Evolutionary conservation across 2,797 vertebrate species (phyloP).

Genomic region (Naso thynnoides): DNA sequence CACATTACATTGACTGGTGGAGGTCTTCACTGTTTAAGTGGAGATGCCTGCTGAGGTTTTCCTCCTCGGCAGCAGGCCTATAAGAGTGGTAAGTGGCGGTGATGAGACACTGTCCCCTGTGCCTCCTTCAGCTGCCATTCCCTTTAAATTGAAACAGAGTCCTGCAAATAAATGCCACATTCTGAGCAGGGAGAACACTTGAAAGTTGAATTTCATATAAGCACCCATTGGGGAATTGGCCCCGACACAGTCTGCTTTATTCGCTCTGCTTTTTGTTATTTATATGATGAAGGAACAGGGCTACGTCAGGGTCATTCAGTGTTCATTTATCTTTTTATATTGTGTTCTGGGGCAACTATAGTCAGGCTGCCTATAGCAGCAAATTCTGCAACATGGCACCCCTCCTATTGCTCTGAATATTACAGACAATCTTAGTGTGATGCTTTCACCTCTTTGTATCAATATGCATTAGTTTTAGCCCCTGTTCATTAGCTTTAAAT

Average conservation of each 20-base stretch:
- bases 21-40: conserved; percentile 82
- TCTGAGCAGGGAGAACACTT: conserved; percentile 81
- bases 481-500: conserved; percentile 84
- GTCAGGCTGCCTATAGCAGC: conserved; percentile 46
- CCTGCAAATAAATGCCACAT: conserved; percentile 90
- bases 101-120: conserved; percentile 89
- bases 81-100: conserved; percentile 83
- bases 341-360: conserved; percentile 55
- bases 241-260: conserved; percentile 82
- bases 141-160: conserved; percentile 92
- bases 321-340: conserved; percentile 81
- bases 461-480: conserved; percentile 71
- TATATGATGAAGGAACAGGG: conserved; percentile 90
- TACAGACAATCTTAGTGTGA: conserved; percentile 50
- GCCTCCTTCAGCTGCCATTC: conserved; percentile 92
- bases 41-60: conserved; percentile 79
- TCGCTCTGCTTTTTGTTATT: conserved; percentile 87
- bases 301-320: conserved; percentile 79
- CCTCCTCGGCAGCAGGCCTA: conserved; percentile 76
- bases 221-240: conserved; percentile 89
- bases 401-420: conserved; percentile 54
- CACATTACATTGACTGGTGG: conserved; percentile 83
- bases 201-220: conserved; percentile 90
- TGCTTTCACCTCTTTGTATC: conserved; percentile 62
- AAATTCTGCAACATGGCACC: conserved; percentile 26